phyloP scores from a whole-genome alignment of 2,888 invertebrate species.

The Anoplius nigerrimus region DNA sequence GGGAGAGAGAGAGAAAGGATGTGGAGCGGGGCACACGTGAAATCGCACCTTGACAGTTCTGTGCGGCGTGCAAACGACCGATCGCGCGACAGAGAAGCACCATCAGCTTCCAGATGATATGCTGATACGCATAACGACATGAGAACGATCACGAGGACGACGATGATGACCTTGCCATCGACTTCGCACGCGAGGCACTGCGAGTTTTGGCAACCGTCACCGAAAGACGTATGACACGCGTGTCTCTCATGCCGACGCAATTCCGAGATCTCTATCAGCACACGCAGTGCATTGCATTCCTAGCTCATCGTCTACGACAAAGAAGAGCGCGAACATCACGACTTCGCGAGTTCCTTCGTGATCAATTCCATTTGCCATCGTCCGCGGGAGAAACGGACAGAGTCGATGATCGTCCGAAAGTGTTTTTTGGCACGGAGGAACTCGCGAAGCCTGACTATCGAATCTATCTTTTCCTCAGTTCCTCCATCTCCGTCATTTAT shows the following conservation, averaged over 20 bases:
- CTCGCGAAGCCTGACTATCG: conserved; percentile 5
- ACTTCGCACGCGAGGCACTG: background rate
- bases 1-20: background rate
- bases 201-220: too few species aligned
- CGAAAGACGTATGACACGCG: too few species aligned
- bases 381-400: too few species aligned
- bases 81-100: background rate
- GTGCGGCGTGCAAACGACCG: background rate
- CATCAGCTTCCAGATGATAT: background rate
- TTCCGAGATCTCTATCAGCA: too few species aligned
- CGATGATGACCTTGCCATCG: background rate
- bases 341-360: too few species aligned
- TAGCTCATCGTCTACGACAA: too few species aligned
- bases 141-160: background rate
- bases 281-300: too few species aligned
- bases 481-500: conserved; percentile 11
- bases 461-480: conserved; percentile 15
- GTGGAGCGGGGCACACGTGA: conserved; percentile 38
- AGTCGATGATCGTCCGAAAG: too few species aligned
- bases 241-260: too few species aligned
- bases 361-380: too few species aligned
- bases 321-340: too few species aligned
- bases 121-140: background rate
- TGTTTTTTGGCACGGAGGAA: conserved; percentile 8
- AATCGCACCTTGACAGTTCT: conserved; percentile 43